Conservation (phyloP, 2,113 vertebrate genomes). For the Pachypanchax playfairii region DNA sequence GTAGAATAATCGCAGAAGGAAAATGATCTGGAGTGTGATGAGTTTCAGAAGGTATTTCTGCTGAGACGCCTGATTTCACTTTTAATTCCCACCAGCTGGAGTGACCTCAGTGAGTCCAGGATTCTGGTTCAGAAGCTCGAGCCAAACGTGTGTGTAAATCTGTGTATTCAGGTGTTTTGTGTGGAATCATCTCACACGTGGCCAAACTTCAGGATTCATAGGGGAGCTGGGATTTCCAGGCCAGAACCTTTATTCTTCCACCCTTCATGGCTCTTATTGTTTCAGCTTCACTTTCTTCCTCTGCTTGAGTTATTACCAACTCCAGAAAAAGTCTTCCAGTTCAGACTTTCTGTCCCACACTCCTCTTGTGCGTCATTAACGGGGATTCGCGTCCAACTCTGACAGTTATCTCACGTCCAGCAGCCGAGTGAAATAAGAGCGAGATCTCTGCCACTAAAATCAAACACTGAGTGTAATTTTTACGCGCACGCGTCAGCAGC, state of each 20-base stretch:
- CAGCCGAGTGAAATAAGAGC: background rate
- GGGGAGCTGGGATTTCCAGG: constrained; percentile 64
- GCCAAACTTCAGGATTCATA: constrained; percentile 66
- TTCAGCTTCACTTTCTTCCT: constrained; percentile 24
- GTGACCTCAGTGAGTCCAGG: constrained; percentile 81
- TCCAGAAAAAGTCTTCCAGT: constrained; percentile 8
- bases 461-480: background rate
- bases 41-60: constrained; percentile 5
- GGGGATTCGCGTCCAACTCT: constrained; percentile 14
- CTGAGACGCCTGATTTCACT: constrained; percentile 51
- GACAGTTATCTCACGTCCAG: background rate
- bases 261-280: constrained; percentile 46
- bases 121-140: constrained; percentile 69
- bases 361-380: constrained; percentile 11
- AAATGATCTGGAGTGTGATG: background rate
- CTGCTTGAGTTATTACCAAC: constrained; percentile 36
- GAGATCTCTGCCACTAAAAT: background rate
- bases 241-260: constrained; percentile 61
- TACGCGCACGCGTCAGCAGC: too few species aligned
- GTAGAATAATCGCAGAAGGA: too few species aligned
- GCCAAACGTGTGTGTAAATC: constrained; percentile 75
- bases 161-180: constrained; percentile 82
- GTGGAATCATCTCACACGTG: constrained; percentile 73
- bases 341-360: constrained; percentile 18
- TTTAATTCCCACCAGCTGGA: constrained; percentile 81